Evolutionary conservation across 2,113 vertebrate genomes (phyloP), one percentile per base, ranked within the genome.

Genomic region (Mormyrus iriodes): DNA sequence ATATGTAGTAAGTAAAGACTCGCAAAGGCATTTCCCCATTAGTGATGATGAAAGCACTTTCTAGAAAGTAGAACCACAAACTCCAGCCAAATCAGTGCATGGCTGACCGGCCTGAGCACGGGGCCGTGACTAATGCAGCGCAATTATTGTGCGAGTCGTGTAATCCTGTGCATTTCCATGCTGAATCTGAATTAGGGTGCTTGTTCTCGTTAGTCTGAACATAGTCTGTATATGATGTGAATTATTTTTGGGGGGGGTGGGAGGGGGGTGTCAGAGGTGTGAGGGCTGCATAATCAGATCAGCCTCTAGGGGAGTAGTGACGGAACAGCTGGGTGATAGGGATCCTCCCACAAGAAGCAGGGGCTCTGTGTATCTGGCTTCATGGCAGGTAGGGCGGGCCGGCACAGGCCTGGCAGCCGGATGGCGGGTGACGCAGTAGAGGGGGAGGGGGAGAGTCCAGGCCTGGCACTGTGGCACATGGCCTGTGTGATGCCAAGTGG

Each of bases 1-100:
- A 90, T 89, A 87, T 92, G 92, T 91, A 91, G 76, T 46, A 82
- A 89, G 90, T 86, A 31, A 13, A 53, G 52, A 2, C 92, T 91
- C 90, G 46, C 31, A 73, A 58, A 61, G 5, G 21, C 52, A 19
- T 92, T 92, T 90, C 92, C 89, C 17, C 82, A 10, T 87, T 24
- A 52, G 19, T 24, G 21, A n/a, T 4, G 35, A 61, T n/a, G n/a
- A 31, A 87, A n/a, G 55, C 86, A 39, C 10, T 88, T 88, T 4
- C 73, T 42, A 42, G 73, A 79, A 39, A 42, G 73, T 90, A 58
- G 79, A 88, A 48, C 8, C 15, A 49, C 39, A 48, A 90, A 90
- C 91, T 94, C 90, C 93, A 91, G 83, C 86, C 61, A 86, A 91
- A 79, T 52, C 27, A 61, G 53, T 24, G 55, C 53, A 61, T 48